Percentiles rank a stretch among this genome's conserved stretches.
phyloP scores from a whole-genome alignment of 2,888 invertebrate species.

The Agriopis marginaria region DNA sequence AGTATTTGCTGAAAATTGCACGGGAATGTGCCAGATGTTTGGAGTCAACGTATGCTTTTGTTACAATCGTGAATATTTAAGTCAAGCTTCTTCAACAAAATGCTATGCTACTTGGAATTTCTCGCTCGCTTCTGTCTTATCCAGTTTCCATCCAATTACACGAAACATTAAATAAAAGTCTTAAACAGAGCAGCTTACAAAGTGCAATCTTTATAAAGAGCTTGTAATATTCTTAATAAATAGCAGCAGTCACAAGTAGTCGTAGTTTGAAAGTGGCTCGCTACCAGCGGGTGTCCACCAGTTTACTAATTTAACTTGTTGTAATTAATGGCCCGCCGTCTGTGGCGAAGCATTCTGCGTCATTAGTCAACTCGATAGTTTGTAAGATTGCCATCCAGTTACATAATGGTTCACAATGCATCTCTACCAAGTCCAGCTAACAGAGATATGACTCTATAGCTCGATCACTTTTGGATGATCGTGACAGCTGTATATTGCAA shows the following conservation, averaged over 20 bases:
- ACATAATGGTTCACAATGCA: conserved; percentile 20
- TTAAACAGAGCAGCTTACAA: conserved; percentile 11
- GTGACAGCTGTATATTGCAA: too few relatives aligned
- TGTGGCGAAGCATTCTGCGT: conserved; percentile 54
- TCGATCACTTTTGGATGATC: too few relatives aligned
- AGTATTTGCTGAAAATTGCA: conserved; percentile 32
- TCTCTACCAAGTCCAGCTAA: background rate
- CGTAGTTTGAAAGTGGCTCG: conserved; percentile 34
- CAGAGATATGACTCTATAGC: too few relatives aligned
- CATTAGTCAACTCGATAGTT: conserved; percentile 60
- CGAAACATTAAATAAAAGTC: conserved; percentile 15
- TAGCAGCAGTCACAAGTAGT: conserved; percentile 31
- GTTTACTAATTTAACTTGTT: conserved; percentile 58
- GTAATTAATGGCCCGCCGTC: conserved; percentile 69
- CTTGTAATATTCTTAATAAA: conserved; percentile 35
- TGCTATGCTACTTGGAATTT: background rate
- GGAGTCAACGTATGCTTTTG: conserved; percentile 7
- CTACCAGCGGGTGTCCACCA: conserved; percentile 39
- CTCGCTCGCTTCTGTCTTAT: conserved; percentile 8
- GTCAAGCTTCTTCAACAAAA: background rate
- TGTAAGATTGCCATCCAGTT: conserved; percentile 45
- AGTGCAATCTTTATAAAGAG: conserved; percentile 31
- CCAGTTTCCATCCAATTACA: conserved; percentile 6
- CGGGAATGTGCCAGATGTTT: conserved; percentile 23
- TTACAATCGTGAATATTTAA: conserved; percentile 4